phyloP scores from a whole-genome alignment of 2,797 vertebrate species.

The Falco columbarius region DNA sequence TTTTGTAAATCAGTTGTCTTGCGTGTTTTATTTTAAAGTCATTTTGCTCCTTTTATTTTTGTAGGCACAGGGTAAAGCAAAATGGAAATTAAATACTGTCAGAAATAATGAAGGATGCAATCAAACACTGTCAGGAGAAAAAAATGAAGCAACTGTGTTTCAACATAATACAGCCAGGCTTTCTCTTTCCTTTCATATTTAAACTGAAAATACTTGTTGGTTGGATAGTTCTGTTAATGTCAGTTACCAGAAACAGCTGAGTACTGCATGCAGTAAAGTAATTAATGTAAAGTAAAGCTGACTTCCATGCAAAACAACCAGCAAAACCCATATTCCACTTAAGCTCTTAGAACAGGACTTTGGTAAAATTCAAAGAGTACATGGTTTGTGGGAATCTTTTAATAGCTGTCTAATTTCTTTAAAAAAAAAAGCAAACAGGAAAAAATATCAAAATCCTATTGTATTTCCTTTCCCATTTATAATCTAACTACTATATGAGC shows the following conservation, averaged over 20 bases:
- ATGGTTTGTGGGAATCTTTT: background rate
- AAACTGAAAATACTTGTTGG: background rate
- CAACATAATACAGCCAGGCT: background rate
- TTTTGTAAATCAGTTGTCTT: background rate
- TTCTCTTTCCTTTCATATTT: background rate
- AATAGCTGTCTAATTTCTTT: background rate
- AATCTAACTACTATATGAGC: background rate
- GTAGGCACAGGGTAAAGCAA: background rate
- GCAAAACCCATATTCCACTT: background rate
- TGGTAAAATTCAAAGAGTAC: background rate
- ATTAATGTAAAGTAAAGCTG: background rate
- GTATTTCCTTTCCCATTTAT: background rate
- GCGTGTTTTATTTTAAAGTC: background rate
- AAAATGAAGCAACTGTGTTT: slow-evolving; percentile 1
- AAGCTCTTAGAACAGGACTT: background rate
- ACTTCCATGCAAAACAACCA: background rate
- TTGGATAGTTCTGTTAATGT: background rate
- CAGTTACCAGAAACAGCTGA: background rate
- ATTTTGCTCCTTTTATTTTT: slow-evolving; percentile 29
- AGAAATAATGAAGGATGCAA: slow-evolving; percentile 12
- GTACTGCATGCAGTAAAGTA: background rate
- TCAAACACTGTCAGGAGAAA: background rate
- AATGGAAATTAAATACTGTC: slow-evolving; percentile 14
- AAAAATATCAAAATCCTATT: background rate
- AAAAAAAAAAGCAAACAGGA: background rate